Evolutionary conservation across 1,140 invertebrate genomes (phyloP).

Genomic region (Trichonephila clavata): DNA sequence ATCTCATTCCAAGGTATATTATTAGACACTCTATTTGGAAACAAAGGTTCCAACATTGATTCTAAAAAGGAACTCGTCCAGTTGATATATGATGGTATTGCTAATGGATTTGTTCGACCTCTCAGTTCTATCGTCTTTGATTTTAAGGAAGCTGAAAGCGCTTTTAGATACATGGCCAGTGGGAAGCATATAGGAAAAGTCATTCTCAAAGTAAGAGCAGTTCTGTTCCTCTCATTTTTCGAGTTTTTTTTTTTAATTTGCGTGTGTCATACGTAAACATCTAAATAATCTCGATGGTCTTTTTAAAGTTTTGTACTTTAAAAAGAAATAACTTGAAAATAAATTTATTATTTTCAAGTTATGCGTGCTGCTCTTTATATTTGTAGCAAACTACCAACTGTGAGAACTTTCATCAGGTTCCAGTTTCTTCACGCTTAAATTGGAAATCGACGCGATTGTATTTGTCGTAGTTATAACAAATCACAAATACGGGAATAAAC

Average conservation of each 20-base stretch:
- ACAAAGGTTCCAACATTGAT: background rate
- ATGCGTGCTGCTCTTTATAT: too few species aligned
- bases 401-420: background rate
- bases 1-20: constrained; percentile 98
- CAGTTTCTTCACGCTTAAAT: too few species aligned
- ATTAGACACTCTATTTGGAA: constrained; percentile 90
- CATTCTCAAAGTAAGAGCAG: constrained; percentile 87
- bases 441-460: too few species aligned
- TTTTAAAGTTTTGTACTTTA: background rate
- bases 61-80: constrained; percentile 70
- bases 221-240: background rate
- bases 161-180: constrained; percentile 96
- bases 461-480: too few species aligned
- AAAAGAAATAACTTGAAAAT: too few species aligned
- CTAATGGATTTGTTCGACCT: constrained; percentile 91
- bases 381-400: too few species aligned
- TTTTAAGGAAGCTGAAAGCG: constrained; percentile 92
- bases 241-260: too few species aligned
- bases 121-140: constrained; percentile 90
- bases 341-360: too few species aligned
- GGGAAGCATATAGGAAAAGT: constrained; percentile 99
- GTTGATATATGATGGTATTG: constrained; percentile 90
- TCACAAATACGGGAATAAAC: too few species aligned
- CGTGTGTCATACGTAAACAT: too few species aligned
- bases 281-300: too few species aligned